phyloP scores from a whole-genome alignment of 2,113 vertebrate genomes.

The Megalops atlanticus region DNA sequence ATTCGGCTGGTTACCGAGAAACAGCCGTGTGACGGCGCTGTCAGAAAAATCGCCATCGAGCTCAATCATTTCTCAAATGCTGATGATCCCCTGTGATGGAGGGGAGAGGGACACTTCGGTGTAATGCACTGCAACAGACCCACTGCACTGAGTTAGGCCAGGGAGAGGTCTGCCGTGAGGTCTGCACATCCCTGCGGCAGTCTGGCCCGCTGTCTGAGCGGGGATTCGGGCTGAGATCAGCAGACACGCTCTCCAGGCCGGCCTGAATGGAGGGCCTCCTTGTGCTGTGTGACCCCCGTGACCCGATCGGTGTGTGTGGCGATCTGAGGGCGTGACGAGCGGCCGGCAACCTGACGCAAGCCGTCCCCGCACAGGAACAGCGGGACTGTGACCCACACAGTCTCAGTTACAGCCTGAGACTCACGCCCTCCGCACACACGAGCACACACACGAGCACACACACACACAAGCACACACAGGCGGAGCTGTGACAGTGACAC shows the following conservation, averaged over 20 bases:
- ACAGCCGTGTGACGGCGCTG: background rate
- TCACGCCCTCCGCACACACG: background rate
- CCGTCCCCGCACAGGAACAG: background rate
- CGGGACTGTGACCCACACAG: background rate
- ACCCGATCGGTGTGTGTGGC: too few species aligned
- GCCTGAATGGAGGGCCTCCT: too few species aligned
- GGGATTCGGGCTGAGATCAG: background rate
- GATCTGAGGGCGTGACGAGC: too few species aligned
- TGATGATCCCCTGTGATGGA: too few species aligned
- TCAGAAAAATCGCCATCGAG: slow-evolving; percentile 11
- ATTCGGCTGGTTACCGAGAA: background rate
- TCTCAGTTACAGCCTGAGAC: background rate
- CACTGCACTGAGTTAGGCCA: too few species aligned
- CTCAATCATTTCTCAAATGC: too few species aligned
- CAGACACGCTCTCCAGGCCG: too few species aligned
- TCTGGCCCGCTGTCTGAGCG: background rate
- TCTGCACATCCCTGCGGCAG: background rate
- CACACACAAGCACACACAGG: background rate
- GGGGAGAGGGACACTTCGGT: too few species aligned
- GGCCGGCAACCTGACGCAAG: too few species aligned
- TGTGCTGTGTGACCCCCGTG: too few species aligned
- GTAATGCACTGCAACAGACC: too few species aligned
- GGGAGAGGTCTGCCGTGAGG: background rate
- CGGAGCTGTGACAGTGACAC: background rate
- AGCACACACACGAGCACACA: too few species aligned